Percentiles rank a stretch among this genome's conserved stretches.
Evolutionary conservation across 2,113 vertebrate species (phyloP).

Genomic region (Limnothrissa miodon): DNA sequence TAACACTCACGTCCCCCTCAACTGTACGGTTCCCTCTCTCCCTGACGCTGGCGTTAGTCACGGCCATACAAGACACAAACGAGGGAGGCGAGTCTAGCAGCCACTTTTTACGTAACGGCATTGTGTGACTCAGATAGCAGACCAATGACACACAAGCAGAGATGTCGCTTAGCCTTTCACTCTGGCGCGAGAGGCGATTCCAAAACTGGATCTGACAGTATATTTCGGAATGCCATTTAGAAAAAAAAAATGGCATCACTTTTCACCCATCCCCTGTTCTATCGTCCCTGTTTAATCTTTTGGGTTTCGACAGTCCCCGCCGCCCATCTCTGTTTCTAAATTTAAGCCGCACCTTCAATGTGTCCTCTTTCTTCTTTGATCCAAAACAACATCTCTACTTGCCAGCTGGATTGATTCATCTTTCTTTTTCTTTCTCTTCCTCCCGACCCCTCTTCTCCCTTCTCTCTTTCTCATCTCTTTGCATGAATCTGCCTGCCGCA

Average conservation of each 20-base stretch:
- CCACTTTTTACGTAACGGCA: slow-evolving; percentile 32
- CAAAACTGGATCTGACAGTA: slow-evolving; percentile 4
- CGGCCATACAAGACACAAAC: not conserved
- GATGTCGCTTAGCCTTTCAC: slow-evolving; percentile 35
- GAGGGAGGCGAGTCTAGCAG: slow-evolving; percentile 12
- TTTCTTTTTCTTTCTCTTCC: not conserved
- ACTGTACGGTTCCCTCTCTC: not conserved
- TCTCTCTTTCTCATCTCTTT: not conserved
- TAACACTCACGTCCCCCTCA: not conserved
- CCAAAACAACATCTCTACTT: slow-evolving; percentile 19
- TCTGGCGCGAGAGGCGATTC: slow-evolving; percentile 29
- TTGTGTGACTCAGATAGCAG: slow-evolving; percentile 33
- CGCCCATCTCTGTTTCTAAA: not conserved
- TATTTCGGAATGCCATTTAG: not conserved
- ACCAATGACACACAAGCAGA: slow-evolving; percentile 20
- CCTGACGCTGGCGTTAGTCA: slow-evolving; percentile 25
- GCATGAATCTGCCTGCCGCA: not conserved
- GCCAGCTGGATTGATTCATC: slow-evolving; percentile 6
- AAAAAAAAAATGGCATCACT: not conserved
- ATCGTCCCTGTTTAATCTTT: too few relatives aligned
- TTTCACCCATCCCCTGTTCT: not conserved
- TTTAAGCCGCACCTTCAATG: not conserved
- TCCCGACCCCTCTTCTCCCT: not conserved
- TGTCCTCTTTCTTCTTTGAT: slow-evolving; percentile 14
- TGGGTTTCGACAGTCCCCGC: not conserved